phyloP scores from a whole-genome alignment of 2,888 invertebrate species.

The Melinopterus prodromus region DNA sequence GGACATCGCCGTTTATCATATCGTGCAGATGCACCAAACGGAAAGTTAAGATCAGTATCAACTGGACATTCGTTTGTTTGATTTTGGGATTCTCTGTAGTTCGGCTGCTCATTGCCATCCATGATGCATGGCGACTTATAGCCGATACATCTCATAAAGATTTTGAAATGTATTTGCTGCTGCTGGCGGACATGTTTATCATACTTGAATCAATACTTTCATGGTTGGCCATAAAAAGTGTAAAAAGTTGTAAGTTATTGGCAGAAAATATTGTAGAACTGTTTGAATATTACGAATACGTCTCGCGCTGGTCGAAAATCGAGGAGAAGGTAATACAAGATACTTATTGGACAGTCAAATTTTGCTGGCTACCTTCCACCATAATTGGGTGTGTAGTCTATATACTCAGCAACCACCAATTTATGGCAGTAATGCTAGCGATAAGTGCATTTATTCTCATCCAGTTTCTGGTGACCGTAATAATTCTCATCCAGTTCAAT shows the following conservation, averaged over 20 bases:
- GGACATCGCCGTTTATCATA: background rate
- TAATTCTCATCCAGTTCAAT: background rate
- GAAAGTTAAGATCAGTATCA: background rate
- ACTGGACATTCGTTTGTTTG: background rate
- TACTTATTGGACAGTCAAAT: background rate
- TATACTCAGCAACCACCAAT: background rate
- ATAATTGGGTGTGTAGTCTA: background rate
- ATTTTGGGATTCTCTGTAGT: background rate
- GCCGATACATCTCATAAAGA: background rate
- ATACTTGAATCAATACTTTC: background rate
- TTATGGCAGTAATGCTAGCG: background rate
- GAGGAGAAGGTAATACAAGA: background rate
- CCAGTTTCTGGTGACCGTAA: background rate
- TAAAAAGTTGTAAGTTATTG: background rate
- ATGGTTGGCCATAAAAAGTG: background rate
- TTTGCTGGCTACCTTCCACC: background rate
- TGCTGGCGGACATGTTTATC: background rate
- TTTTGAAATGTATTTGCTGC: background rate
- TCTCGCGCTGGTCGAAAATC: background rate
- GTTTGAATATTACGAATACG: background rate
- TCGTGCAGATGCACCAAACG: background rate
- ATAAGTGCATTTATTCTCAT: background rate
- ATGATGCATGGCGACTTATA: background rate
- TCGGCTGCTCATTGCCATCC: background rate
- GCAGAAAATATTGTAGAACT: background rate